Evolutionary conservation across 2,113 vertebrate species (phyloP).

Genomic region (Osmerus eperlanus): DNA sequence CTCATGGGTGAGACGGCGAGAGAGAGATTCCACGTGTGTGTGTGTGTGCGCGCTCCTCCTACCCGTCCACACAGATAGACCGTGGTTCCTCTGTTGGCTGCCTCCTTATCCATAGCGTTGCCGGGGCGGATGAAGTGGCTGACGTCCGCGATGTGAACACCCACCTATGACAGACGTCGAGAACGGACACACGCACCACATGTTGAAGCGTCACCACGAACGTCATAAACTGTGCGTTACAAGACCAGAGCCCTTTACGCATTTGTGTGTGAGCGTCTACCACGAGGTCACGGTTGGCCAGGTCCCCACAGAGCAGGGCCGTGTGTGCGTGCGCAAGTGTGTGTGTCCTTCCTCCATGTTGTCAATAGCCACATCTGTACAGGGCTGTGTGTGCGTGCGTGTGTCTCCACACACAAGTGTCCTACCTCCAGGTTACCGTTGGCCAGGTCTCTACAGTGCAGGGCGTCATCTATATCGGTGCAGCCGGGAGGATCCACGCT

Average conservation of each 20-base stretch:
- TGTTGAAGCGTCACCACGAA: neutral
- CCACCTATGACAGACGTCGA: slow-evolving; percentile 73
- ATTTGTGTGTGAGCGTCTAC: too few species aligned
- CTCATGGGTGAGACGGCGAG: neutral
- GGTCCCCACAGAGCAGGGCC: too few species aligned
- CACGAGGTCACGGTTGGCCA: too few species aligned
- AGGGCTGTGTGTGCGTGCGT: too few species aligned
- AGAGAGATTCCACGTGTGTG: neutral
- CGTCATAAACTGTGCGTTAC: too few species aligned
- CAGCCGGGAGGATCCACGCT: slow-evolving; percentile 98
- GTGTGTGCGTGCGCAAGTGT: neutral
- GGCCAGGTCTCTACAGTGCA: slow-evolving; percentile 84
- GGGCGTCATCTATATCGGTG: slow-evolving; percentile 95
- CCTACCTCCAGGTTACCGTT: slow-evolving; percentile 90
- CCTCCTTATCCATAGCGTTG: slow-evolving; percentile 92
- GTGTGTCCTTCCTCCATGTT: neutral
- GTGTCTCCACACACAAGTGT: neutral
- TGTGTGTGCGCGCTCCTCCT: slow-evolving; percentile 29
- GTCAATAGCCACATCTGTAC: neutral
- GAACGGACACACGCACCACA: neutral
- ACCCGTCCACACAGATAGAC: slow-evolving; percentile 96
- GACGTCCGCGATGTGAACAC: slow-evolving; percentile 97
- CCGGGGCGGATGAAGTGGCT: slow-evolving; percentile 96
- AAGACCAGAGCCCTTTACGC: too few species aligned
- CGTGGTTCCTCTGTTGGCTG: slow-evolving; percentile 90